phyloP scores from a whole-genome alignment of 2,113 vertebrate species.

The Ctenodactylus gundi region DNA sequence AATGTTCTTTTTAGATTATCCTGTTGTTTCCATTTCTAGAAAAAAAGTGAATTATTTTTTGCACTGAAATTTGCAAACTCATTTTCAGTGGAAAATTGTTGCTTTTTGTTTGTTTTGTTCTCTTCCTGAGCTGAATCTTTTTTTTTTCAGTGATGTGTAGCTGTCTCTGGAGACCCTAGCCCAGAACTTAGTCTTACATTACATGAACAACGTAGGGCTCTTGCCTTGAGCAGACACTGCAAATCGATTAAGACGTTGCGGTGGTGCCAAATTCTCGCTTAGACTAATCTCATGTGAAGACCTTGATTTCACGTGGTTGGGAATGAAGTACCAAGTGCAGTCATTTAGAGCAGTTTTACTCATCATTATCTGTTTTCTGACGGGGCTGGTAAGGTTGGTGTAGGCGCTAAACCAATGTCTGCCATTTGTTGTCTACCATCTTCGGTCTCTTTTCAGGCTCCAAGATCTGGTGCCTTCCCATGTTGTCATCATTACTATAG shows the following conservation, averaged over 20 bases:
- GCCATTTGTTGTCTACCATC: constrained; percentile 24
- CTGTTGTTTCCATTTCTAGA: constrained; percentile 21
- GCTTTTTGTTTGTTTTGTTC: background rate
- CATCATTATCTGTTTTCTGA: constrained; percentile 40
- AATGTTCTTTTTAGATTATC: background rate
- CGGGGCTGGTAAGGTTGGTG: background rate
- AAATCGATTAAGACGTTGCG: constrained; percentile 39
- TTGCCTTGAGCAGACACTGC: background rate
- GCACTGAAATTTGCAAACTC: background rate
- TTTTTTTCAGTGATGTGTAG: background rate
- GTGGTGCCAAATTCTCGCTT: constrained; percentile 12
- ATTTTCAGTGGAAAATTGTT: background rate
- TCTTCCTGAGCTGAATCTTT: background rate
- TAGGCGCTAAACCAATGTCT: background rate
- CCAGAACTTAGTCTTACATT: background rate
- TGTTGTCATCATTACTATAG: background rate
- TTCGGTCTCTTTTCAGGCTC: background rate
- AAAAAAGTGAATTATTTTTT: constrained; percentile 17
- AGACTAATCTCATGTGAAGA: background rate
- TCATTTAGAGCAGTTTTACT: background rate
- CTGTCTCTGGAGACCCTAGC: background rate
- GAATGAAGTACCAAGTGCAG: background rate
- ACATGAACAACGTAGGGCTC: background rate
- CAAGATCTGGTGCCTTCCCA: too few relatives aligned
- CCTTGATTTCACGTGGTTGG: background rate